A percentile compares a stretch with the other conserved stretches of the same genome.
These are phyloP conservation scores for Pelvicachromis taeniatus DNA, from an alignment of 2,113 vertebrate genomes.

Conservation along the genomic window DNA sequence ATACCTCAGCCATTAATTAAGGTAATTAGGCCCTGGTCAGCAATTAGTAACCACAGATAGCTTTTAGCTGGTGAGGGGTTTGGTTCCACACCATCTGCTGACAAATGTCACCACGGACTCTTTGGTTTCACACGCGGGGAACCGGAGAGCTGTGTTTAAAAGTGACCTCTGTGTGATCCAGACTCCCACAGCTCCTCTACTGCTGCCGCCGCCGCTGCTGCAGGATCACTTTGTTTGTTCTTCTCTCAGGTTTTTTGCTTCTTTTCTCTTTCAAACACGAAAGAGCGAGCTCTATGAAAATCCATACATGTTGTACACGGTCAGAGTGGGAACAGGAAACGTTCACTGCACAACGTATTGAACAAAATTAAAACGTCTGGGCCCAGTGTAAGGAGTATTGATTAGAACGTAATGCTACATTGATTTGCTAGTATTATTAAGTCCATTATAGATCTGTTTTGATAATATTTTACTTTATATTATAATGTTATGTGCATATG, in stretches of 20 bases:
- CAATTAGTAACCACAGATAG: slow-evolving; percentile 89
- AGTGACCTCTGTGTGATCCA: slow-evolving; percentile 80
- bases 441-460: slow-evolving; percentile 43
- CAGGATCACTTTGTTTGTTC: slow-evolving; percentile 40
- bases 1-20: slow-evolving; percentile 94
- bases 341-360: slow-evolving; percentile 55
- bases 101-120: slow-evolving; percentile 76
- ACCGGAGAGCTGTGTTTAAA: slow-evolving; percentile 79
- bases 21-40: slow-evolving; percentile 87
- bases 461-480: slow-evolving; percentile 47
- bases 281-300: slow-evolving; percentile 47
- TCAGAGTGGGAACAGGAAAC: slow-evolving; percentile 52
- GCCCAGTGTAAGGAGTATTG: slow-evolving; percentile 65
- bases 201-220: slow-evolving; percentile 8
- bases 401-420: slow-evolving; percentile 59
- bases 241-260: slow-evolving; percentile 15
- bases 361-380: slow-evolving; percentile 69
- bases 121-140: slow-evolving; percentile 82
- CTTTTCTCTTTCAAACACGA: slow-evolving; percentile 39
- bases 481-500: slow-evolving; percentile 36
- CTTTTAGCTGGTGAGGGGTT: slow-evolving; percentile 86
- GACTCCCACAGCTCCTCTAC: slow-evolving; percentile 28
- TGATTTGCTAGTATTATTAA: slow-evolving; percentile 66
- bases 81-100: slow-evolving; percentile 85
- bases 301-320: slow-evolving; percentile 44